Base-by-base conservation (phyloP, 2,888 invertebrate species). In the Diarsia dahlii region DNA sequence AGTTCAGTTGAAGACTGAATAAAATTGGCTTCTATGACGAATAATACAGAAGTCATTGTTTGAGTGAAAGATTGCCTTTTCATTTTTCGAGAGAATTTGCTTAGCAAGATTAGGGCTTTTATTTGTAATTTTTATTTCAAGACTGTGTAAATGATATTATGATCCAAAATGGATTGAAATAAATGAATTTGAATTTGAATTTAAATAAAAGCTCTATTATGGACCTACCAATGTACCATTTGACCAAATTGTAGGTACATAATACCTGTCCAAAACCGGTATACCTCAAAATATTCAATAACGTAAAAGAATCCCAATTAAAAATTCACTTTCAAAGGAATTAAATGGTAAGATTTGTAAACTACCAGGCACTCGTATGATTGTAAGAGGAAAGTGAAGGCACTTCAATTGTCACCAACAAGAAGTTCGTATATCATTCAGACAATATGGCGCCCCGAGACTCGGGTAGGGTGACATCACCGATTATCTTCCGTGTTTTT, bases 391-490 rank as follows among this genome's bases (percentile, higher is more conserved):
- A 78, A 80, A 84, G 88, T 85, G 89, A 75, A 81, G 83, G 85
- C 74, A 88, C 80, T 85, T 84, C 81, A 81, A 84, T 79, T 77
- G 83, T 86, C 80, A 75, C 78, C 79, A 79, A 79, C 74, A 66
- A 82, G 78, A 84, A 71, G 62, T 89, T 82, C 90, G 87, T 93
- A 92, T 92, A 92, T 94, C 92, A 94, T 87, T 81, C 91, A 95
- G 95, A 95, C 95, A 84, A 90, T 87, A 92, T 95, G 96, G 96
- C 96, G 96, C 96, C 95, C 92, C 88, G 89, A 78, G 77, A 84
- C 87, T 89, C 84, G 88, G 90, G 92, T 92, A 80, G 71, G 87
- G 87, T 82, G 66, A 78, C 69, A 68, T 20, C 60, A 66, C 72
- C 81, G 34, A 66, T 77, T 75, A 84, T 69, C 62, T 45, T 48